phyloP scores from a whole-genome alignment of 2,797 vertebrate genomes.

The Percopsis omiscomaycus region DNA sequence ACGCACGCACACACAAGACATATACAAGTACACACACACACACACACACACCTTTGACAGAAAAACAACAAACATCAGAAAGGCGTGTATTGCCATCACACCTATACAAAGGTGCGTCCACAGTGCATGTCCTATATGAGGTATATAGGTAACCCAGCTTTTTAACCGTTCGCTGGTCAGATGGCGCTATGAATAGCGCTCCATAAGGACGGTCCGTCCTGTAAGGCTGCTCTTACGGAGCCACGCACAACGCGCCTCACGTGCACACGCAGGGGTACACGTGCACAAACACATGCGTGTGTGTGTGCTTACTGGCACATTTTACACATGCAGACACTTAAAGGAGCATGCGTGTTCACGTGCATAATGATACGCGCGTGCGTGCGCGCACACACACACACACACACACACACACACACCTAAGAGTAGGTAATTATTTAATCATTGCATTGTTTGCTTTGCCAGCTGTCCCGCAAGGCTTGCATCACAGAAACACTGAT shows the following conservation, averaged over 20 bases:
- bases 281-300: neutral
- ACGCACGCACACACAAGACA: conserved; percentile 3
- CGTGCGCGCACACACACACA: conserved; percentile 1
- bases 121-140: conserved; percentile 37
- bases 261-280: conserved; percentile 13
- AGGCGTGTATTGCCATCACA: neutral
- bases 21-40: conserved; percentile 3
- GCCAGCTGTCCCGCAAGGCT: conserved; percentile 14
- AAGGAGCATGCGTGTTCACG: neutral
- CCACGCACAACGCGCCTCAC: neutral
- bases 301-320: no score
- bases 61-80: conserved; percentile 12
- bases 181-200: conserved; percentile 72
- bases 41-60: conserved; percentile 13
- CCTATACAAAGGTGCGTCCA: conserved; percentile 32
- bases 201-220: conserved; percentile 65
- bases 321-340: neutral
- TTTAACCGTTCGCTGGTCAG: conserved; percentile 59
- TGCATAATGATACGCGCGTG: neutral
- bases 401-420: conserved; percentile 3
- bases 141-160: conserved; percentile 45
- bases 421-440: conserved; percentile 44
- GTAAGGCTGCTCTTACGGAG: conserved; percentile 58
- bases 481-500: conserved; percentile 8
- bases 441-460: neutral